Conservation (phyloP, 2,888 invertebrate species). For the Drosophila borealis region DNA sequence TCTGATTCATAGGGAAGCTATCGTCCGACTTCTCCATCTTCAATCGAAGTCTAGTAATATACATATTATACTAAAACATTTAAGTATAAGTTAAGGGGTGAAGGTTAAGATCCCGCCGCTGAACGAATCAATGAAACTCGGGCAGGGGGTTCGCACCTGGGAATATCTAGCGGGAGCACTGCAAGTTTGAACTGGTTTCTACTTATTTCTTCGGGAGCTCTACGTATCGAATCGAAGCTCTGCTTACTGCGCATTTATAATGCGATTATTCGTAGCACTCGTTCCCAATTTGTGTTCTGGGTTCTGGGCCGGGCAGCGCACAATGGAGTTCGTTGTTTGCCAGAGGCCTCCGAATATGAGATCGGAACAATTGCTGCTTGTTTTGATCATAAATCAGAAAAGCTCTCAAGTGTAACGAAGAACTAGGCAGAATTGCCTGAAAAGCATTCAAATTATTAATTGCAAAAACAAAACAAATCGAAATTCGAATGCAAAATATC, state of each 20-base stretch:
- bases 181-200: background rate
- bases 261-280: constrained; percentile 33
- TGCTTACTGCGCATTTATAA: constrained; percentile 50
- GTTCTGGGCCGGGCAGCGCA: background rate
- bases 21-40: too few species aligned
- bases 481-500: constrained; percentile 12
- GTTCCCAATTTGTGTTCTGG: constrained; percentile 10
- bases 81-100: too few species aligned
- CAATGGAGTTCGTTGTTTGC: constrained; percentile 30
- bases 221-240: constrained; percentile 20
- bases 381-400: constrained; percentile 68
- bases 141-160: too few species aligned
- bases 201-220: constrained; percentile 10
- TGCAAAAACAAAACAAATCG: constrained; percentile 11
- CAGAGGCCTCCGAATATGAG: constrained; percentile 19
- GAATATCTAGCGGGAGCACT: background rate
- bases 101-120: too few species aligned
- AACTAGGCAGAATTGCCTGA: constrained; percentile 41
- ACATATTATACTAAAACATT: background rate
- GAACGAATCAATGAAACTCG: background rate
- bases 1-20: background rate
- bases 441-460: constrained; percentile 16
- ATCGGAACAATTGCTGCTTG: constrained; percentile 58
- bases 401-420: constrained; percentile 71
- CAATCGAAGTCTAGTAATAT: background rate